phyloP scores from a whole-genome alignment of 2,797 vertebrate species.

The Pipistrellus pipistrellus region DNA sequence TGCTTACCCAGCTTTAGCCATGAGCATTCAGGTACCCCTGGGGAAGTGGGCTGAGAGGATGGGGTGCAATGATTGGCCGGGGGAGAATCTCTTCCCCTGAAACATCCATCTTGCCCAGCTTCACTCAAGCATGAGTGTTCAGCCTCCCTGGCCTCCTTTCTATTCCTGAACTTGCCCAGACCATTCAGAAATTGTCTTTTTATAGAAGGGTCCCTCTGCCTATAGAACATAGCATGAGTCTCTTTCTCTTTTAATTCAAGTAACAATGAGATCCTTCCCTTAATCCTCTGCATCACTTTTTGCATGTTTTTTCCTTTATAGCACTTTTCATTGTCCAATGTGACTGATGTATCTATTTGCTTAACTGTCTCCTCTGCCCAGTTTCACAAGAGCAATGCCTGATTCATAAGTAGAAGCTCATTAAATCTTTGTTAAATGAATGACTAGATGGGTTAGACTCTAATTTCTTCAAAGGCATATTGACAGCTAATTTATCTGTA shows the following conservation, averaged over 20 bases:
- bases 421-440: constrained; percentile 30
- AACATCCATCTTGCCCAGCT: not conserved
- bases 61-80: not conserved
- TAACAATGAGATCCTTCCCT: not conserved
- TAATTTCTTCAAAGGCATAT: not conserved
- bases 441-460: not conserved
- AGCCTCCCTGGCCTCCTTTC: not conserved
- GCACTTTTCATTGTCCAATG: not conserved
- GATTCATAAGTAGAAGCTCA: not conserved
- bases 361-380: not conserved
- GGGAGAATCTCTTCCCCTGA: not conserved
- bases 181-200: not conserved
- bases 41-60: not conserved
- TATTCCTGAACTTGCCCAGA: not conserved
- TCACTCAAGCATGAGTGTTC: not conserved
- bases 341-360: not conserved
- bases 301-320: not conserved
- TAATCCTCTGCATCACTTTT: not conserved
- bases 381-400: not conserved
- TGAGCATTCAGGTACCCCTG: not conserved
- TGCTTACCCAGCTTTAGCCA: not conserved
- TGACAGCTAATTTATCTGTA: constrained; percentile 9
- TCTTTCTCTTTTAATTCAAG: not conserved
- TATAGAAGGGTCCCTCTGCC: not conserved
- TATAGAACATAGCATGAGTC: not conserved